Base-by-base conservation (phyloP, 1,140 invertebrate species). In the Ostrea denselamellosa region DNA sequence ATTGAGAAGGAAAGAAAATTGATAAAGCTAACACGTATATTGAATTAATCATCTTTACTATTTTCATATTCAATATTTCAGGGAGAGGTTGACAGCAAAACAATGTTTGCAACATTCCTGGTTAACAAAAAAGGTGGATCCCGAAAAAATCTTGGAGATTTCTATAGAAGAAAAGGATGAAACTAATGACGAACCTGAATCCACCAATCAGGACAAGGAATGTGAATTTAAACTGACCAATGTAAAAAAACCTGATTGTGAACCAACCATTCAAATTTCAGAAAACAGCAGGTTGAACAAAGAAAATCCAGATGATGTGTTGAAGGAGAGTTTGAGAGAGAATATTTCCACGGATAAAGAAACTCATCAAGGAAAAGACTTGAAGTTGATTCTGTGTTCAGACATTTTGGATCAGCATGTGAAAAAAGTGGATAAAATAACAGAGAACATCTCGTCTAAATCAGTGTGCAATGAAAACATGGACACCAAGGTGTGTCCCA, bases 51-150 rank as follows among this genome's bases (percentile, higher is more conserved):
- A 3, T 62, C 17, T 19, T 8, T 62, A n/a, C 56, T 19, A n/a
- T n/a, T 19, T 14, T 58, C 3, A 62, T 19, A 19, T 4, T 19
- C n/a, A 62, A 62, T 62, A 19, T 93, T 95, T 88, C 90, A 97
- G 96, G 90, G 94, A 95, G 84, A 95, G 96, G 58, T 93, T 97
- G 93, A 96, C 96, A 71, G 96, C 96, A 25, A 95, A 95, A 52
- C 96, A 97, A 85, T 97, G 96, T 90, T 94, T 97, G 14, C 93
- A 96, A 68, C 96, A 97, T 92, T 93, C 96, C 1, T 97, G 97
- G 97, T 81, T 94, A 34, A 83, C 58, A 44, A 87, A 85, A 19
- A 34, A 88, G 22, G 25, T 88, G 28, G 44, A 84, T 54, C 87
- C 87, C 44, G 83, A 88, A 85, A 34, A 84, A 85, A 28, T 71